phyloP scores from a whole-genome alignment of 2,797 vertebrate species.

The Gymnopithys bicolor region DNA sequence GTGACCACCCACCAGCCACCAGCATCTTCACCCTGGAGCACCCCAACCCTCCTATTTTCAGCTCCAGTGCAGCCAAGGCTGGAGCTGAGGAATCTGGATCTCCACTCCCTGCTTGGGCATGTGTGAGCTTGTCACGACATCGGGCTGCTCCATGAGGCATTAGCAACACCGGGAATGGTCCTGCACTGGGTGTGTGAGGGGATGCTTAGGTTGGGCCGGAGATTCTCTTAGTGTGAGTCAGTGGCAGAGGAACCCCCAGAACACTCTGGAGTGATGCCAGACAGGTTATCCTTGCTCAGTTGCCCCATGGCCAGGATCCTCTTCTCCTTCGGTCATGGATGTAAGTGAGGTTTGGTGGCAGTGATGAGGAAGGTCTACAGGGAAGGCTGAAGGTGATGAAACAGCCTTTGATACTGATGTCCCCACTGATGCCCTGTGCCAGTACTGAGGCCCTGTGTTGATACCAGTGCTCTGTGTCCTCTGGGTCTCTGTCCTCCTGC shows the following conservation, averaged over 20 bases:
- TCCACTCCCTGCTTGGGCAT: rapidly evolving
- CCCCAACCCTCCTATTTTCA: background rate
- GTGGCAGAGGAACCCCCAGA: rapidly evolving
- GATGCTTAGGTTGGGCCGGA: background rate
- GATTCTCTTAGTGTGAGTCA: background rate
- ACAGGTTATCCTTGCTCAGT: rapidly evolving
- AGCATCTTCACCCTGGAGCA: rapidly evolving
- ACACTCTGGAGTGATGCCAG: rapidly evolving
- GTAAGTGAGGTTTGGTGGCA: rapidly evolving
- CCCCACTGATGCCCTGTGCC: background rate
- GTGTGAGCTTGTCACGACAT: rapidly evolving
- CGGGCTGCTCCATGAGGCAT: rapidly evolving
- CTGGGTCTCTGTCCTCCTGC: background rate
- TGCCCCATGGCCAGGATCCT: rapidly evolving
- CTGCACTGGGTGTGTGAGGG: rapidly evolving
- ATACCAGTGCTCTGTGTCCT: rapidly evolving
- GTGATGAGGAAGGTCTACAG: background rate
- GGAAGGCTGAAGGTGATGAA: background rate
- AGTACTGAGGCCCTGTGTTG: rapidly evolving
- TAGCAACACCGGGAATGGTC: rapidly evolving
- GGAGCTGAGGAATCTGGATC: background rate
- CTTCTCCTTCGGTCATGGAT: rapidly evolving
- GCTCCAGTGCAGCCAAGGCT: background rate
- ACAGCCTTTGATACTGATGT: rapidly evolving
- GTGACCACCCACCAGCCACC: rapidly evolving